Base-by-base conservation (phyloP, 2,888 invertebrate genomes). In the Drosophila suboccidentalis region DNA sequence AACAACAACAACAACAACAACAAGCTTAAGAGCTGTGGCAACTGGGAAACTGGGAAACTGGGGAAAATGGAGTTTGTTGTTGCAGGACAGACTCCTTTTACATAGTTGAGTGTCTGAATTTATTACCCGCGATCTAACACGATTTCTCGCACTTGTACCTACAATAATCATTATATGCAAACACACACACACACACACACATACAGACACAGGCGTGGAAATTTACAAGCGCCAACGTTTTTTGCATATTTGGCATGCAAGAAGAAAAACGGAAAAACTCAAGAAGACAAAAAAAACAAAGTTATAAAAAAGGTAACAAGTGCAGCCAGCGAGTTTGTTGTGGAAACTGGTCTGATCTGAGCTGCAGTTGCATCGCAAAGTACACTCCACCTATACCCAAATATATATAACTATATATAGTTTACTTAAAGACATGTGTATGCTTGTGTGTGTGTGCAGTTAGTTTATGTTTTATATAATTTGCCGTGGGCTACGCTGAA, bases 71-170 rank as follows among this genome's bases (percentile, higher is more conserved):
- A 39, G 36, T 34, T 34, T 67, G 75, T 67, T 51, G 70, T 69
- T 63, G 76, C 79, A 85, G 79, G 71, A 82, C 85, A 82, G 71
- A 82, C 85, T 89, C 82, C 82, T 76, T 83, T 87, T 79, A 82
- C 88, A 89, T 91, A 81, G 91, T 87, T 87, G 91, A 86, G 90
- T 87, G 91, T 90, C 90, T 85, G 83, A 91, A 91, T 91, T 91
- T 91, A 91, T 91, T 91, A 90, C 91, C 90, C 88, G 90, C 90
- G 90, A 91, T 91, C 90, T 91, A 91, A 91, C 90, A 91, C 90
- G 90, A 91, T 90, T 91, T 84, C 90, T 91, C 91, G 91, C 90
- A 91, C 91, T 91, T 91, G 90, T 91, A 91, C 90, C 88, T 90
- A 83, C 90, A 89, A 89, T 90, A 90, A 88, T 89, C 88, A 89